Evolutionary conservation across 1,140 invertebrate species (phyloP), one percentile per base, ranked within the genome.

Genomic region (Orussus abietinus): DNA sequence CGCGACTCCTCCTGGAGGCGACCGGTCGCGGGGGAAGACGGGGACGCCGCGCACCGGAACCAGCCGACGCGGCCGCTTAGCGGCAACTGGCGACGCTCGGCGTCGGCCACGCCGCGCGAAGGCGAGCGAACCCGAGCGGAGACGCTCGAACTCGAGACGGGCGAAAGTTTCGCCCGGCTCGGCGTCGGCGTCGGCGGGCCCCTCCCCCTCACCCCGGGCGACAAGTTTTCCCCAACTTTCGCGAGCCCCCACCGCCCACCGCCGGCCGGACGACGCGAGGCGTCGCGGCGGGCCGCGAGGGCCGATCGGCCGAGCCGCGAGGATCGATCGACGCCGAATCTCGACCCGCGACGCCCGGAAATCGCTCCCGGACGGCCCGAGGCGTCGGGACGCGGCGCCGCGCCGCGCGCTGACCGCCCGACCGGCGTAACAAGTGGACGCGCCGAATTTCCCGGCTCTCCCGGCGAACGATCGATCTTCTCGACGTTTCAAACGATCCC

Each of bases 31-130:
- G n/a, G n/a, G n/a, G n/a, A n/a, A n/a, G 13, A 28, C 11, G n/a
- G 15, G 36, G 19, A 12, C 19, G 34, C 31, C 45, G 30, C 52
- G 50, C 40, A 38, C 41, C 38, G 42, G 61, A 62, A 64, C 64
- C 58, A 66, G 58, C 57, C 64, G 59, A 54, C 56, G 56, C 66
- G 67, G 59, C 63, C 66, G 69, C 64, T 64, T 62, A 60, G 63
- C 69, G 69, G 64, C 59, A 69, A 72, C 69, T 72, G 67, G 53
- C 62, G 54, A 50, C 52, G 52, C 62, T 48, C 45, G 45, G 51
- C 48, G 51, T 51, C 60, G n/a, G 52, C 47, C 47, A 56, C 50
- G 38, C 50, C 47, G 53, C 55, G 47, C 55, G n/a, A n/a, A n/a
- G n/a, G n/a, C n/a, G n/a, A n/a, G n/a, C n/a, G n/a, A n/a, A n/a